Evolutionary conservation across 2,113 vertebrate species (phyloP).

Genomic region (Ageneiosus marmoratus): DNA sequence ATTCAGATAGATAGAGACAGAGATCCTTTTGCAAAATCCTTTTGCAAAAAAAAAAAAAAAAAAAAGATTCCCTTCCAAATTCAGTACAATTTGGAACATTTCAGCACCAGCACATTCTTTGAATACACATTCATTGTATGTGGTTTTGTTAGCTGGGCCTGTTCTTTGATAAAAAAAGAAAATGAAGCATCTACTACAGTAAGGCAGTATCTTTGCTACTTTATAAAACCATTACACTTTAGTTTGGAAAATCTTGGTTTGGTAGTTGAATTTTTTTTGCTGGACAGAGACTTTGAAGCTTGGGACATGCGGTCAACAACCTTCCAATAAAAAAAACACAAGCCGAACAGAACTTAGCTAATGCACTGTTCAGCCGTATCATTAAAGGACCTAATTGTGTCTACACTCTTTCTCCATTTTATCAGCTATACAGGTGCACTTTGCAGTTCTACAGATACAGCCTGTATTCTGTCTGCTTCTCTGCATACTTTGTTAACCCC

Average conservation of each 20-base stretch:
- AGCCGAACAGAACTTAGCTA: neutral
- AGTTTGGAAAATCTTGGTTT: neutral
- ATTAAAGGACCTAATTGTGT: too few species aligned
- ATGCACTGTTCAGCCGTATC: too few species aligned
- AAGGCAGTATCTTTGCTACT: neutral
- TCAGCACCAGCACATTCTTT: neutral
- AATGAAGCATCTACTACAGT: neutral
- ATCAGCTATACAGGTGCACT: too few species aligned
- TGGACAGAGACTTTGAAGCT: neutral
- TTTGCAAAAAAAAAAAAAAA: neutral
- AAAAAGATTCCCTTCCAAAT: neutral
- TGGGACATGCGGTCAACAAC: neutral
- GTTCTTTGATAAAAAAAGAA: neutral
- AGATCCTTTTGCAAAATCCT: neutral
- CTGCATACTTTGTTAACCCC: too few species aligned
- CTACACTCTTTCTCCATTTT: too few species aligned
- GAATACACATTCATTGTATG: neutral
- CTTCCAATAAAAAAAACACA: neutral
- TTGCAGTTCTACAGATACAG: too few species aligned
- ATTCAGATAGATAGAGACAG: neutral
- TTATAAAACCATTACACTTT: neutral
- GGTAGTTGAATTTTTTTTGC: neutral
- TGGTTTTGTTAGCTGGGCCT: neutral
- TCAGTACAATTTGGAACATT: neutral
- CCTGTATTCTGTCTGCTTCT: too few species aligned